Conservation (phyloP, 2,888 invertebrate species). For the Trissolcus japonicus region DNA sequence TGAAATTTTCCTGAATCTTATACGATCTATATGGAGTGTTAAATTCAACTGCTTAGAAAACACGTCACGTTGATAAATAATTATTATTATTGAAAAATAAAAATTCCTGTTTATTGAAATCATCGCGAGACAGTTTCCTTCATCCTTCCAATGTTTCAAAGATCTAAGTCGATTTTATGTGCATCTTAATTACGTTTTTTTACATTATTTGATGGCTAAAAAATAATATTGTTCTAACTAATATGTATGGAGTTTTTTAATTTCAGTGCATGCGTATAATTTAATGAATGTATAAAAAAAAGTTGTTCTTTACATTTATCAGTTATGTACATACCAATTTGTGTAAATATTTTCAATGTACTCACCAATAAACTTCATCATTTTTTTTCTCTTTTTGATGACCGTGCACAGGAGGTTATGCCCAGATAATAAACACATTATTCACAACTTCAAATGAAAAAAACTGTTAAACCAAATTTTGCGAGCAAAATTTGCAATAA, state of each 20-base stretch:
- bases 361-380: no score
- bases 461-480: no score
- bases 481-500: no score
- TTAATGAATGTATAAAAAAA: neutral
- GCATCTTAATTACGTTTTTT: neutral
- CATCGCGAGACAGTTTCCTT: conserved; percentile 47
- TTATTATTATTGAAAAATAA: conserved; percentile 58
- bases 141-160: conserved; percentile 40
- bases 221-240: neutral
- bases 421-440: no score
- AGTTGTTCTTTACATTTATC: neutral
- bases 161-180: conserved; percentile 25
- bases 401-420: no score
- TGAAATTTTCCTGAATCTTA: conserved; percentile 56
- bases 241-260: no score
- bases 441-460: no score
- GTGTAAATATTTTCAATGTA: no score
- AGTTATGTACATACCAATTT: no score
- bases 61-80: conserved; percentile 54
- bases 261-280: no score
- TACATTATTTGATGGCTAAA: neutral
- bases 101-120: conserved; percentile 58
- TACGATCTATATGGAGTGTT: conserved; percentile 58
- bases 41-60: conserved; percentile 57
- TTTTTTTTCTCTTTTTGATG: no score